Evolutionary conservation across 2,797 vertebrate species (phyloP).

Genomic region (Mastacembelus armatus): DNA sequence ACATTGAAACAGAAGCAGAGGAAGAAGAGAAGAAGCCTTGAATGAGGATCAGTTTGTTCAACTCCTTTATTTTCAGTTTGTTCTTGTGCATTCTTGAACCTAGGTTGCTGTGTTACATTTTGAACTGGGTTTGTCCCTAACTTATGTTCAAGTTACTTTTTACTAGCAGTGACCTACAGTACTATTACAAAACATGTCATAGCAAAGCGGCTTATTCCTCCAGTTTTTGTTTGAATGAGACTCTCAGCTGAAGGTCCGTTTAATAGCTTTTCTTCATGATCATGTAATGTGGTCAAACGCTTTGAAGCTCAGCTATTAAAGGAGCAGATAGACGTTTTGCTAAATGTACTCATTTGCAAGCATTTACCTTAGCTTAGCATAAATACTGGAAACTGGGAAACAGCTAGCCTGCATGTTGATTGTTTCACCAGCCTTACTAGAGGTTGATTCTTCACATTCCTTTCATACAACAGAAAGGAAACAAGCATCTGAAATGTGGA

Average conservation of each 20-base stretch:
- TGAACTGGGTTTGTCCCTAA: slow-evolving; percentile 11
- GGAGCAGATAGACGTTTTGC: not conserved
- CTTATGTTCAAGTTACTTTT: slow-evolving; percentile 15
- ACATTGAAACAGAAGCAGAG: slow-evolving; percentile 64
- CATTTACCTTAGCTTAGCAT: not conserved
- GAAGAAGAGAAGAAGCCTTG: slow-evolving; percentile 72
- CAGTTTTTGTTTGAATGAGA: too few relatives aligned
- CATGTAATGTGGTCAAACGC: not conserved
- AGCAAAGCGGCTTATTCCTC: not conserved
- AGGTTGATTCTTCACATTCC: too few relatives aligned
- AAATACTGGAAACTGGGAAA: not conserved
- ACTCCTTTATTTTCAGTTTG: slow-evolving; percentile 40
- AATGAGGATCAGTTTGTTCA: slow-evolving; percentile 13
- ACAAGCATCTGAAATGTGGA: not conserved
- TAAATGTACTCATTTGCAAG: too few relatives aligned
- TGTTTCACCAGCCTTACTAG: too few relatives aligned
- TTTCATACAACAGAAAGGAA: not conserved
- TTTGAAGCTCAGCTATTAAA: not conserved
- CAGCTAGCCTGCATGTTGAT: too few relatives aligned
- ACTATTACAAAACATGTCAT: not conserved
- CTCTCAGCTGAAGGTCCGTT: not conserved
- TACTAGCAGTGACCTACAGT: too few relatives aligned
- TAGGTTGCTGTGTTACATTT: not conserved
- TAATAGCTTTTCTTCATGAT: not conserved
- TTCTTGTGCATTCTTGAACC: slow-evolving; percentile 39